Evolutionary conservation across 2,888 invertebrate species (phyloP).

Genomic region (Tethea ocularis): DNA sequence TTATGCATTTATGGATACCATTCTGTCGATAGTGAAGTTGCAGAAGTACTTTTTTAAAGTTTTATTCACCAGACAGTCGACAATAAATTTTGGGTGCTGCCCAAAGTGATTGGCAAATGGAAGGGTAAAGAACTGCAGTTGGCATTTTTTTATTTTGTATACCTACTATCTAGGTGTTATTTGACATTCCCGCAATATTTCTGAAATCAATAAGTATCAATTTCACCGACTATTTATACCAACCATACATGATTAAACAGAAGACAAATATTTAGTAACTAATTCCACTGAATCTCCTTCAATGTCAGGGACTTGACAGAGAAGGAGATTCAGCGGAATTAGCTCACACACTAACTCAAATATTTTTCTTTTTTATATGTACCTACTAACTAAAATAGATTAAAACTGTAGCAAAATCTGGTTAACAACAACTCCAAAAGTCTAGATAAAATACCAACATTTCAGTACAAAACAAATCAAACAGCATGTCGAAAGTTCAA

Average conservation of each 20-base stretch:
- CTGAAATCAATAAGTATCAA: too few species aligned
- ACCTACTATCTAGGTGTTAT: too few species aligned
- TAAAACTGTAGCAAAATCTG: background rate
- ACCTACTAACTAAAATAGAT: background rate
- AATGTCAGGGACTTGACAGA: too few species aligned
- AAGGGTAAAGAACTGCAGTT: background rate
- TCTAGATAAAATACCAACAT: background rate
- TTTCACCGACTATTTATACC: too few species aligned
- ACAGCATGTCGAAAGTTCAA: background rate
- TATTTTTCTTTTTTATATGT: too few species aligned
- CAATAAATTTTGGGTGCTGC: background rate
- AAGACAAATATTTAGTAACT: too few species aligned
- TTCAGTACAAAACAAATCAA: background rate
- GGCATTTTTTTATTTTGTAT: background rate
- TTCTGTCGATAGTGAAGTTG: constrained; percentile 4
- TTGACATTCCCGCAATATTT: too few species aligned
- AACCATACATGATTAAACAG: too few species aligned
- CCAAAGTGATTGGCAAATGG: background rate
- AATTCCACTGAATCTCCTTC: too few species aligned
- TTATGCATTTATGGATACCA: constrained; percentile 7
- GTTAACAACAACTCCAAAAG: background rate
- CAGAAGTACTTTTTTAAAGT: background rate
- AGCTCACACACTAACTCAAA: too few species aligned
- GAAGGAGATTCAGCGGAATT: too few species aligned
- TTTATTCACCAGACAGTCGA: constrained; percentile 1